phyloP scores from a whole-genome alignment of 2,113 vertebrate species.

The Isichthys henryi region DNA sequence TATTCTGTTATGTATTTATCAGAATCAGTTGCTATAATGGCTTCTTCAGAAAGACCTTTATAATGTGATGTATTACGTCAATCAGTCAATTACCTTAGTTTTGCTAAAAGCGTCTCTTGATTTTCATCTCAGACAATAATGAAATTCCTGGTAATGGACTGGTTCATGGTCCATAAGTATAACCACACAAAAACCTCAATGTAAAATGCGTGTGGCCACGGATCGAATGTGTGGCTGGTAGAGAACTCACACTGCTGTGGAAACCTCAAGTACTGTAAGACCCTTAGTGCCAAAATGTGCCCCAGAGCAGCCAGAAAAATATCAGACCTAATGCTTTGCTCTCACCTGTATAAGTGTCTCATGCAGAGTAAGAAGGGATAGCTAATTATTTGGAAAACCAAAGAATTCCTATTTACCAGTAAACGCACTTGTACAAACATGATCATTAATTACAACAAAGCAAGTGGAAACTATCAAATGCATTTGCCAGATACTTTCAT shows the following conservation, averaged over 20 bases:
- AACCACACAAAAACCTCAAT: background rate
- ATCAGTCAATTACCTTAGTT: background rate
- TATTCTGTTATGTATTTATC: background rate
- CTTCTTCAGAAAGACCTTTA: background rate
- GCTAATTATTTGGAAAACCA: background rate
- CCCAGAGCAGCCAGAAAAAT: background rate
- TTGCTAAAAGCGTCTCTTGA: background rate
- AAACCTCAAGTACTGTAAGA: background rate
- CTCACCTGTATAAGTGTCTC: background rate
- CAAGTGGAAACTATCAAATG: background rate
- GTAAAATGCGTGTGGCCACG: background rate
- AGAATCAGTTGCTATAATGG: background rate
- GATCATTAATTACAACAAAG: background rate
- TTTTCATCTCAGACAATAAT: background rate
- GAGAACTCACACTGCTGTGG: background rate
- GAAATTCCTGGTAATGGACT: background rate
- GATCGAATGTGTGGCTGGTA: background rate
- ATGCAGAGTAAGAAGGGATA: background rate
- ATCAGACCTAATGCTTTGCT: background rate
- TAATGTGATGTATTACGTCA: background rate
- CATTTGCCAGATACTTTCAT: background rate
- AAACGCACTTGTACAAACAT: background rate
- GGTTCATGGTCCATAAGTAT: background rate
- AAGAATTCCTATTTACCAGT: background rate
- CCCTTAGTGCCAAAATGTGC: background rate